Base-by-base conservation (phyloP, 2,113 vertebrate genomes). In the Rostratula benghalensis region DNA sequence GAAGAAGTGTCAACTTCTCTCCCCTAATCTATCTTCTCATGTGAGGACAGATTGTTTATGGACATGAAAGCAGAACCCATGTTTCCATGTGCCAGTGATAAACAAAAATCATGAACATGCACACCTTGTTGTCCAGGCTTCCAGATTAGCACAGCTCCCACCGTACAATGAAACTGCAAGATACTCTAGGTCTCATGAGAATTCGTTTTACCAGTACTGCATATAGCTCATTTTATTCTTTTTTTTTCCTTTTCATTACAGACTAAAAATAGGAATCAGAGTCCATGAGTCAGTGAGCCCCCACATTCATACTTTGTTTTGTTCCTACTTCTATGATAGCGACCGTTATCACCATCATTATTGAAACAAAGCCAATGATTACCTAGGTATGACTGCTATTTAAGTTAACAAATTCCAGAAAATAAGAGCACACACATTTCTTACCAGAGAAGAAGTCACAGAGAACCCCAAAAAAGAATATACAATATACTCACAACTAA, bases 361-460 rank as follows among this genome's bases (percentile, higher is more conserved):
- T 4, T 83, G 87, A 94, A 90, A 92, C 54, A 89, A 92, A 92
- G 43, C 45, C 63, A 81, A 56, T 48, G 8, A 91, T 89, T 93
- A 95, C 28, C 65, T 41, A 59, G 28, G 64, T 63, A 67, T 46
- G 50, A 91, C 8, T 86, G 46, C 60, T n/a, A 71, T 51, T 70
- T 76, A 33, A 85, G 19, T 61, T 94, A 70, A 70, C 74, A 54
- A 76, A 67, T 17, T 60, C 31, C 39, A 50, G 21, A n/a, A 75
- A 57, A 68, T 31, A 57, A 21, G 3, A 71, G 19, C 33, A 76
- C 20, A 74, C 15, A 46, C 2, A 11, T 68, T 88, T 92, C n/a
- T 90, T 73, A 68, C 17, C 2, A 5, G 67, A 25, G 43, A 67
- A 64, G 12, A 81, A 90, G 39, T 48, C 51, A 78, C 11, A 94